Conservation (phyloP, 2,113 vertebrate species). For the Bathybates hornii region DNA sequence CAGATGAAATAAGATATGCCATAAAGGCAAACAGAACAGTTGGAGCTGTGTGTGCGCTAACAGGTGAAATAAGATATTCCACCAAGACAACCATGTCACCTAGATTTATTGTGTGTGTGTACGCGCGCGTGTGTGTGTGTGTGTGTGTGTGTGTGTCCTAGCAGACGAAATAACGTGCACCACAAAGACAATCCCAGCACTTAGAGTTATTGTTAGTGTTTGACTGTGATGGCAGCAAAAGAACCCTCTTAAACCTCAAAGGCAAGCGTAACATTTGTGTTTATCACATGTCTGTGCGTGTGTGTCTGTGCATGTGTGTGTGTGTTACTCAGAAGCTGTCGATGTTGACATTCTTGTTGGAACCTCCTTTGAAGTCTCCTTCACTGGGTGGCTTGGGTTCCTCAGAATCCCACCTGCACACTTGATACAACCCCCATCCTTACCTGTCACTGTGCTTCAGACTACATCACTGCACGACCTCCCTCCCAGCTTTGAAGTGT, state of each 20-base stretch:
- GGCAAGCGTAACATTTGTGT: neutral
- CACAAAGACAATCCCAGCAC: constrained; percentile 9
- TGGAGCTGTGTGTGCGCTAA: constrained; percentile 1
- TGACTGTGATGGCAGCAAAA: neutral
- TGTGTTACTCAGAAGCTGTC: neutral
- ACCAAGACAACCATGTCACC: constrained; percentile 25
- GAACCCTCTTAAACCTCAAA: constrained; percentile 25
- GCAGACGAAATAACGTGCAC: constrained; percentile 12
- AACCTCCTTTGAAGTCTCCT: constrained; percentile 35
- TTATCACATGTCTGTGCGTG: neutral
- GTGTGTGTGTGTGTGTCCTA: neutral
- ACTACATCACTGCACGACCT: neutral
- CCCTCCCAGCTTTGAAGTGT: constrained; percentile 20
- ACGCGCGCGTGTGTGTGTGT: neutral
- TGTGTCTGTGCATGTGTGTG: neutral
- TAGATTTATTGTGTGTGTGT: constrained; percentile 9
- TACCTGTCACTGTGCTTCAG: constrained; percentile 15
- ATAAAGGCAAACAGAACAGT: constrained; percentile 23
- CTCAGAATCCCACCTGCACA: constrained; percentile 25
- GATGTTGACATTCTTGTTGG: constrained; percentile 28
- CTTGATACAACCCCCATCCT: neutral
- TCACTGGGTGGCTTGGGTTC: constrained; percentile 7
- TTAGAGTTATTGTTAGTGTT: constrained; percentile 1
- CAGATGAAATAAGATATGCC: constrained; percentile 31
- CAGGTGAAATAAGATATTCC: constrained; percentile 47